Base-by-base conservation (phyloP, 2,113 vertebrate genomes). In the Dolichotis patagonum region DNA sequence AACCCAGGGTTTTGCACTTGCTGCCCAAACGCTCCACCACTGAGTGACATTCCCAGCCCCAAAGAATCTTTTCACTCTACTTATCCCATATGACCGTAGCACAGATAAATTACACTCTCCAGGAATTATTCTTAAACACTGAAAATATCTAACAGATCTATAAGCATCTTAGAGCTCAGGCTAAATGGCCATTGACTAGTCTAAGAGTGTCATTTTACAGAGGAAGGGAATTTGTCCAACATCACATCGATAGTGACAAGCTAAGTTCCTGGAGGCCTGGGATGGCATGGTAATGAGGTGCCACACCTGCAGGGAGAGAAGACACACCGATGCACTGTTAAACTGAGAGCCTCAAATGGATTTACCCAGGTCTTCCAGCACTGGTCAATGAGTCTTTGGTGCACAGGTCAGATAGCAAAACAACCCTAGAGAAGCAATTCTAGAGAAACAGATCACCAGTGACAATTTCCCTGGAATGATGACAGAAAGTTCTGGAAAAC, bases 401-500 rank as follows among this genome's bases (percentile, higher is more conserved):
- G 10, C 24, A 52, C 32, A 63, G 38, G 65, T 35, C 63, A 54
- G 38, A 73, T 1, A 91, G 56, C 16, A 43, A 90, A 90, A 69
- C 43, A 58, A 73, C 56, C 92, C 58, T 54, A 81, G 35, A 95
- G 69, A 90, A 90, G 58, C 43, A 58, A 73, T 58, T 90, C 58
- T 54, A 81, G 38, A 95, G 69, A 96, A 92, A 62, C 63, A 83
- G 35, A 65, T 26, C 38, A n/a, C 62, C 77, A 88, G 4, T 52
- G 41, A 62, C 75, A 26, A 35, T 41, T 81, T 58, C 5, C 49
- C 81, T 38, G 6, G 4, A 60, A 28, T 43, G 63, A 65, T 41
- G 35, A 52, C 83, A 94, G 41, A 82, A 94, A 96, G 56, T 92
- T 95, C 93, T 95, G n/a, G 38, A 30, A 88, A 81, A 46, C 0